Evolutionary conservation across 2,797 vertebrate genomes (phyloP).

Genomic region (Parauchenoglanis punctatus): DNA sequence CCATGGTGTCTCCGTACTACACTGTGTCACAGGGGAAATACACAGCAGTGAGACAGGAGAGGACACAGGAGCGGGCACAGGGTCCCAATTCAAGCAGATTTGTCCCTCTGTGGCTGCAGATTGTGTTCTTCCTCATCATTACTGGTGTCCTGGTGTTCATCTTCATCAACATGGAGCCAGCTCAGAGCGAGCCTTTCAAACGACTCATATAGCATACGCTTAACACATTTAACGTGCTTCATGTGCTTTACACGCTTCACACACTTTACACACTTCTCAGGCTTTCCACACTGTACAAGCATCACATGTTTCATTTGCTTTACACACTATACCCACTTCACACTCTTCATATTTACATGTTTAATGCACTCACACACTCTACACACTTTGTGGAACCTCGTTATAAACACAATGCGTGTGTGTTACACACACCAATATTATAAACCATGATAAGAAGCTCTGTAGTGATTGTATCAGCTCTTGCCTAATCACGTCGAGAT

Average conservation of each 20-base stretch:
- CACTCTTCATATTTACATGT: not conserved
- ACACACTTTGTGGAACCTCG: not conserved
- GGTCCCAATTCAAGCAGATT: conserved; percentile 50
- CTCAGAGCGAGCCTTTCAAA: conserved; percentile 59
- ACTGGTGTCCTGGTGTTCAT: conserved; percentile 70
- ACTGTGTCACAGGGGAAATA: conserved; percentile 54
- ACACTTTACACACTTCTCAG: not conserved
- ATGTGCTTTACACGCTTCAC: too few relatives aligned
- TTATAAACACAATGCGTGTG: not conserved
- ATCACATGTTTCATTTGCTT: not conserved
- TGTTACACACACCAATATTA: not conserved
- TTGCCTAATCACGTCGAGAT: not conserved
- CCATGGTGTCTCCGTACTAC: conserved; percentile 58
- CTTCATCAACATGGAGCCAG: conserved; percentile 72
- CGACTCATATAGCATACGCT: conserved; percentile 47
- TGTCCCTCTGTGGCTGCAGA: conserved; percentile 74
- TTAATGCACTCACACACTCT: not conserved
- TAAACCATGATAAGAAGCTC: not conserved
- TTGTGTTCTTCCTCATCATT: conserved; percentile 70
- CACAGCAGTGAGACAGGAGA: conserved; percentile 37
- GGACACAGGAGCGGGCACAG: not conserved
- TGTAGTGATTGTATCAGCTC: not conserved
- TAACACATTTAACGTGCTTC: not conserved
- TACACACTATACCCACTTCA: not conserved
- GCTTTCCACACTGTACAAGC: not conserved